Percentiles rank a stretch among this genome's conserved stretches.
Conservation (phyloP, 2,888 invertebrate genomes). For the Halictus quadricinctus region DNA sequence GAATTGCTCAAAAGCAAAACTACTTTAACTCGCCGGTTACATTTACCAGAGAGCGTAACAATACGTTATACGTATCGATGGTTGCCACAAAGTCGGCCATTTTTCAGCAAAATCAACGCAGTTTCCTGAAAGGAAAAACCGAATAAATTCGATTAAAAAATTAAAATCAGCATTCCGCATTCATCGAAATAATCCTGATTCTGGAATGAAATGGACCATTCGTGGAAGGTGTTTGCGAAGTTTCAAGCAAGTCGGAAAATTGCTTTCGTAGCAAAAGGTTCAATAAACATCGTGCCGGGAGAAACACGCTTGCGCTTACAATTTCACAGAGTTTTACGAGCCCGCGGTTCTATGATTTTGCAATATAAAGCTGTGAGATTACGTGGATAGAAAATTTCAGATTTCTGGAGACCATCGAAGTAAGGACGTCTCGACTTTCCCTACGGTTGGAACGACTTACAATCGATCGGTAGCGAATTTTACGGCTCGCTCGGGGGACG, state of each 20-base stretch:
- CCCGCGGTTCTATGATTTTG: background rate
- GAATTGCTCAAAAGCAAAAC: no score
- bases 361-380: background rate
- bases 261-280: background rate
- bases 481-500: background rate
- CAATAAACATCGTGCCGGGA: background rate
- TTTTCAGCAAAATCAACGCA: no score
- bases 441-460: background rate
- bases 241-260: background rate
- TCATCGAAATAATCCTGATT: background rate
- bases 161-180: background rate
- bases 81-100: no score
- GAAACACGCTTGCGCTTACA: background rate
- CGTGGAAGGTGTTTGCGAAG: background rate
- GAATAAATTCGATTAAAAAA: no score
- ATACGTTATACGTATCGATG: no score
- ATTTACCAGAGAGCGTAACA: no score
- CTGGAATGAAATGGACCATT: background rate
- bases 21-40: no score
- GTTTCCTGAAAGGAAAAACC: no score
- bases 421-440: background rate
- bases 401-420: background rate
- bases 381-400: background rate
- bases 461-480: constrained; percentile 7
- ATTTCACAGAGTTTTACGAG: background rate